Base-by-base conservation (phyloP, 1,140 invertebrate genomes). In the Pollicipes pollicipes region DNA sequence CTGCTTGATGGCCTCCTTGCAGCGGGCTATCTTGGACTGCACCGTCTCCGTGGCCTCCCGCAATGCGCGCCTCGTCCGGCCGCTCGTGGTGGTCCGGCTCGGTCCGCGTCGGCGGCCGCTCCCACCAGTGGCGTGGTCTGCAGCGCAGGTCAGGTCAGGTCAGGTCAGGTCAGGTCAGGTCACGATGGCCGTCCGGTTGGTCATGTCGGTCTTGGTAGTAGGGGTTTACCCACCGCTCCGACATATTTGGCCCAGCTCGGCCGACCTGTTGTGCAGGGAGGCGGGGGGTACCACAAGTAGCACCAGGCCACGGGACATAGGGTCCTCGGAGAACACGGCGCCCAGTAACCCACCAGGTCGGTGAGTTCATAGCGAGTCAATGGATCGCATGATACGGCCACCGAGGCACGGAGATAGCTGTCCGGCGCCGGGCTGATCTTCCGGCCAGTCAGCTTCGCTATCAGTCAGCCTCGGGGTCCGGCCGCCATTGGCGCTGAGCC, bases 1-100 rank as follows among this genome's bases (percentile, higher is more conserved):
- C 71, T 86, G 85, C 77, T 88, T 85, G 76, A 97, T 96, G 45
- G 89, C 85, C 77, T 95, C 91, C 81, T 90, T 90, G 67, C 91
- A 94, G 76, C 88, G 86, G 72, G 85, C 84, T 73, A 96, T 93
- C 82, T 96, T 97, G 71, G 82, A 86, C 78, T 91, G 88, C 69
- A 93, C 85, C 68, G 92, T 87, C 76, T 92, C 90, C 37, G 95
- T 88, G 68, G 90, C 89, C 72, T 86, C 84, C 75, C 78, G 78
- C 0, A n/a, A 78, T 81, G 30, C 76, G 70, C 68, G 74, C 72
- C 35, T 74, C 21, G 37, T 77, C 76, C 28, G 73, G 66, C 64
- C 71, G 70, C 37, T 68, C 58, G 30, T 66, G 71, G 58, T 70
- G 69, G 30, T 69, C 67, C n/a, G 69, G 67, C 24, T 74, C 73